Percentiles rank a stretch among this genome's conserved stretches.
Conservation (phyloP, 1,140 invertebrate genomes). For the Berghia stephanieae region DNA sequence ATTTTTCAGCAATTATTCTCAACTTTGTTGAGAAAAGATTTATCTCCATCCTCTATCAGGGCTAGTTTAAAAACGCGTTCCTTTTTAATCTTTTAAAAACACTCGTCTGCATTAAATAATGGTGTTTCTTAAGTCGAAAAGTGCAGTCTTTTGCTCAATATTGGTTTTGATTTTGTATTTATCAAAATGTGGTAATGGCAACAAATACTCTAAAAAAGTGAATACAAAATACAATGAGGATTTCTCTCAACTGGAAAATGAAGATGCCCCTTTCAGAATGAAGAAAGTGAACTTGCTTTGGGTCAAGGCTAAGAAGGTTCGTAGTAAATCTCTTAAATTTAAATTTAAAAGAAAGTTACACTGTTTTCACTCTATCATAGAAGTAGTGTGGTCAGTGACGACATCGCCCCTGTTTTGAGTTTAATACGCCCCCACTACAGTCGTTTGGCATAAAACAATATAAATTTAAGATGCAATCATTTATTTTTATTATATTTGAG, state of each 20-base stretch:
- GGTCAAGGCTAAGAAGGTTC: constrained; percentile 84
- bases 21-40: too few species aligned
- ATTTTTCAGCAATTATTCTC: too few species aligned
- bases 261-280: constrained; percentile 84
- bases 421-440: not conserved
- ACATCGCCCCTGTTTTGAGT: not conserved
- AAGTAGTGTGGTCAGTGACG: not conserved
- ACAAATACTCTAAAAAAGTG: constrained; percentile 20
- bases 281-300: constrained; percentile 85
- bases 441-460: not conserved
- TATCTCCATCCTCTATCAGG: too few species aligned
- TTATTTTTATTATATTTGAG: not conserved
- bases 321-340: not conserved
- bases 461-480: not conserved
- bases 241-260: constrained; percentile 61
- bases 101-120: too few species aligned
- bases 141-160: not conserved
- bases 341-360: too few species aligned
- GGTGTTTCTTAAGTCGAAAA: too few species aligned
- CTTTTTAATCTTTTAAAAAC: too few species aligned
- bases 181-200: not conserved
- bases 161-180: not conserved
- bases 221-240: not conserved
- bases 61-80: too few species aligned
- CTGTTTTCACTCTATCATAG: too few species aligned